Base-by-base conservation (phyloP, 2,888 invertebrate species). In the Drosophila sordidula region DNA sequence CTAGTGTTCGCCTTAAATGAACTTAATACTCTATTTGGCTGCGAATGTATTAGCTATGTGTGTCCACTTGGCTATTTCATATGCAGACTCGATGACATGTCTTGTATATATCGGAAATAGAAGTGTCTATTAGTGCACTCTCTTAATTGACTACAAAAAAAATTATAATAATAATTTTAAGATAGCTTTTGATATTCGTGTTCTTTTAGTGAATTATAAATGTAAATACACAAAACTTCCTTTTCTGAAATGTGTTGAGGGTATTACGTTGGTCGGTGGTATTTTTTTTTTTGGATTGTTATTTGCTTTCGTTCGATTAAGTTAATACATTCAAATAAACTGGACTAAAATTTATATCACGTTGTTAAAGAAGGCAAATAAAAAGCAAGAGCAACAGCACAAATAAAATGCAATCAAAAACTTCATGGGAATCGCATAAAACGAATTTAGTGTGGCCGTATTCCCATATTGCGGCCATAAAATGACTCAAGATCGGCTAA, bases 381-480 rank as follows among this genome's bases (percentile, higher is more conserved):
- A 64, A 66, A 47, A 63, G 69, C 22, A 61, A 49, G 61, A 52
- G 61, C 39, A 56, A 41, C 73, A 56, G 6, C 5, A 55, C 44
- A 59, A 72, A 69, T 75, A 72, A 78, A 79, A 69, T 64, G 66
- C 73, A 75, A 78, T 79, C 73, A 76, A 73, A 61, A 63, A 36
- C 18, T 78, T 74, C 61, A 74, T 61, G 52, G 57, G 32, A 36
- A 38, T 18, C 58, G 29, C 70, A 63, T 44, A 41, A 26, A 55
- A 51, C 26, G 45, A 54, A 46, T 67, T 56, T n/a, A 61, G 57
- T 70, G 61, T 25, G 47, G 34, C 66, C 58, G 59, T 71, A 71
- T 42, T 51, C 41, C 32, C 14, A 32, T 32, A 29, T 22, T 29
- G 16, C 16, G 39, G 6, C 8, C 47, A 34, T 34, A 18, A 41